phyloP scores from a whole-genome alignment of 2,888 invertebrate genomes.

The Meloe dianella region DNA sequence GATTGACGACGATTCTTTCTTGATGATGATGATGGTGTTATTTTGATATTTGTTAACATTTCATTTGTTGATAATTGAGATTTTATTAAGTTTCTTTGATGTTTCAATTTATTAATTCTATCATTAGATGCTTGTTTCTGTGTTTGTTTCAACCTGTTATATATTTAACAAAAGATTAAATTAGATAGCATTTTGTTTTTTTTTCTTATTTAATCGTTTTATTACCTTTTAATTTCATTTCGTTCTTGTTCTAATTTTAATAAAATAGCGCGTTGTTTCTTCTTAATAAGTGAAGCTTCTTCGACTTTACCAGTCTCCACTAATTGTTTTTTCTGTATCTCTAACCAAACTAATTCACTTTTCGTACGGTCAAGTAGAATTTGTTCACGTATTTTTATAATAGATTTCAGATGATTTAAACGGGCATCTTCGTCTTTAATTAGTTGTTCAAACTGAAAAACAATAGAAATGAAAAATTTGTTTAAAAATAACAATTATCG shows the following conservation, averaged over 20 bases:
- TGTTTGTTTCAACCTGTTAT: slow-evolving; percentile 60
- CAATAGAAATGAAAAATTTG: not conserved
- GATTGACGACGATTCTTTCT: slow-evolving; percentile 52
- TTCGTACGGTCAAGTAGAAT: slow-evolving; percentile 71
- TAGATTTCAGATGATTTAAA: slow-evolving; percentile 69
- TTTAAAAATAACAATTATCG: not conserved
- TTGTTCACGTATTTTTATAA: slow-evolving; percentile 72
- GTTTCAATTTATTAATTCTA: slow-evolving; percentile 61
- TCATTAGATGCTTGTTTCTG: slow-evolving; percentile 64
- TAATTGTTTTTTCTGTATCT: slow-evolving; percentile 68
- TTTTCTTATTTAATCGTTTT: slow-evolving; percentile 13
- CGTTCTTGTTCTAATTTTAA: slow-evolving; percentile 71
- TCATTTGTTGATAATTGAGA: slow-evolving; percentile 62
- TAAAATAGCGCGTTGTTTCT: slow-evolving; percentile 71
- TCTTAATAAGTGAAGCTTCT: slow-evolving; percentile 67
- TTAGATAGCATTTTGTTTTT: too few relatives aligned
- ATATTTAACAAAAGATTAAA: slow-evolving; percentile 46
- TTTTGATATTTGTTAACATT: slow-evolving; percentile 61
- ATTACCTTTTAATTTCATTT: slow-evolving; percentile 69
- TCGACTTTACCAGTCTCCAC: slow-evolving; percentile 65
- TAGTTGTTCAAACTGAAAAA: slow-evolving; percentile 63
- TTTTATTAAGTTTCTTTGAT: slow-evolving; percentile 64
- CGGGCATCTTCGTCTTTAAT: slow-evolving; percentile 72
- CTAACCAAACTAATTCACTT: slow-evolving; percentile 68
- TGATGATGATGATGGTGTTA: slow-evolving; percentile 50